Base-by-base conservation (phyloP, 2,797 vertebrate species). In the Rhabdomys pumilio region DNA sequence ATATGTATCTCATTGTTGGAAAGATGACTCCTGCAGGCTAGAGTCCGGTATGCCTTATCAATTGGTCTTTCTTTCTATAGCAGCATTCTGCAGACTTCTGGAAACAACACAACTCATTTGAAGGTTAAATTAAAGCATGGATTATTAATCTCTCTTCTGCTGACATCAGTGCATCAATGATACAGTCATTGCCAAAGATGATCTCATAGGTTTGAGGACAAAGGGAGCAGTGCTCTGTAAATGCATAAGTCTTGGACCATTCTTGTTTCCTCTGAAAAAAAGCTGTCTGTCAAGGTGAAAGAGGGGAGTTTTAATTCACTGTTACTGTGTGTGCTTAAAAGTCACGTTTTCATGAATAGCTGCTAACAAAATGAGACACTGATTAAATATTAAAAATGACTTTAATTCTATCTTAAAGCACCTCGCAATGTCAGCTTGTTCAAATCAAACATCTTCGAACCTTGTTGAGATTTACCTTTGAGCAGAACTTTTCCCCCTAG, bases 151-250 rank as follows among this genome's bases (percentile, higher is more conserved):
- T 81, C 92, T 90, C 94, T 82, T 50, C 53, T 92, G 89, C 75
- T 97, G 97, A 95, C 96, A 96, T 96, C 96, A 98, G 90, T 90
- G 91, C 90, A 91, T 95, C 95, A 91, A 0, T 96, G 95, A 85
- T 92, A 75, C 5, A 90, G 90, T 84, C 81, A 87, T 95, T 97
- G 97, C 97, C 97, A 98, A 96, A 94, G 95, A 97, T 98, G 97
- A 97, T 96, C 94, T 98, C 97, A 98, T 88, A 61, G 91, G 53
- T 81, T 84, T 89, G 75, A 96, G 97, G 95, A 95, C 94, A 97
- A 93, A 97, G 89, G 41, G 93, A 95, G 83, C 26, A 57, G 85
- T 89, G 47, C 83, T 95, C 73, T 63, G 84, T 87, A 90, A 96
- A 97, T 97, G 94, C 55, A 34, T 59, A 86, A 83, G 72, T 83